Evolutionary conservation across 2,888 invertebrate species (phyloP).

Genomic region (Diadromus collaris): DNA sequence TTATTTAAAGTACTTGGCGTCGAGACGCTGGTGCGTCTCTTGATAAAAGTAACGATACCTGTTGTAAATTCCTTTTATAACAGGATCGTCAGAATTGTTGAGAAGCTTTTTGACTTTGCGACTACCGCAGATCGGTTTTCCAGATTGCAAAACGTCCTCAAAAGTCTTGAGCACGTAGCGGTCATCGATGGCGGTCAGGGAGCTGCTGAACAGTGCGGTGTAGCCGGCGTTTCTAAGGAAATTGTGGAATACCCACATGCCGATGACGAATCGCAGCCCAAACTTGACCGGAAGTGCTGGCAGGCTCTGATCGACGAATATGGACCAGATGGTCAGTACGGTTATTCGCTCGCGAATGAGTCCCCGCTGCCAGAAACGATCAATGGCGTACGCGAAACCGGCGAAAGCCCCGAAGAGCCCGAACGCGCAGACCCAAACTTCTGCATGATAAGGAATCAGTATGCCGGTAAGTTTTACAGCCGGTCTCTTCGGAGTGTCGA

Average conservation of each 20-base stretch:
- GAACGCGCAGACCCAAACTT: constrained; percentile 53
- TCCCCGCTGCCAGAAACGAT: constrained; percentile 31
- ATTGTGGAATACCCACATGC: constrained; percentile 59
- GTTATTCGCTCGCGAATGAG: constrained; percentile 55
- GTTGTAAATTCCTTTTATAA: constrained; percentile 41
- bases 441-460: constrained; percentile 53
- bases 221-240: constrained; percentile 53
- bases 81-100: constrained; percentile 39
- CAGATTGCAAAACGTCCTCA: constrained; percentile 54
- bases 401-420: constrained; percentile 30
- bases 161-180: constrained; percentile 42
- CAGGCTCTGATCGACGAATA: constrained; percentile 51
- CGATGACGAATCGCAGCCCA: constrained; percentile 56
- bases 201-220: constrained; percentile 60
- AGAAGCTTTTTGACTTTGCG: constrained; percentile 28
- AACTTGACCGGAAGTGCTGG: constrained; percentile 42
- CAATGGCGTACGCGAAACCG: constrained; percentile 10
- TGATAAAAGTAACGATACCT: constrained; percentile 53
- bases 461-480: neutral
- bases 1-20: too few relatives aligned
- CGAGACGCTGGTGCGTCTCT: too few relatives aligned
- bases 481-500: neutral
- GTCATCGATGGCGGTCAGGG: constrained; percentile 41
- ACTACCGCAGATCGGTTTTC: constrained; percentile 49
- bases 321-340: constrained; percentile 46